Evolutionary conservation across 1,140 invertebrate species (phyloP), one percentile per base, ranked within the genome.

Genomic region (Drosophila asahinai): DNA sequence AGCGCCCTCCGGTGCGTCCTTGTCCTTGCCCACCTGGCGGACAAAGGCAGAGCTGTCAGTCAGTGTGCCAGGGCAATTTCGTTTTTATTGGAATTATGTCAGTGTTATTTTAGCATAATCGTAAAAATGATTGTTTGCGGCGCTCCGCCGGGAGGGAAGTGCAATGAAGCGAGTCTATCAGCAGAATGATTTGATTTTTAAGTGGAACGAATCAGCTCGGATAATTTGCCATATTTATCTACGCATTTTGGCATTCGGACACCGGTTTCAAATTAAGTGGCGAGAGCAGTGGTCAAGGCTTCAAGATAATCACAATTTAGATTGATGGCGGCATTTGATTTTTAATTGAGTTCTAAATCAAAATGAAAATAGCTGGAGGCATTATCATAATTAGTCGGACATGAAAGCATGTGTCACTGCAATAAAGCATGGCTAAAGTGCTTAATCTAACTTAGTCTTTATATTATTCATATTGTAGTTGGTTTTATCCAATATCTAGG

Each of bases 71-170:
- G 59, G 66, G 54, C 58, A 65, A 66, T 80, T 80, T 80, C 58
- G 59, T 33, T 65, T 80, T 79, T 80, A 74, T 80, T 80, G 68
- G 68, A 66, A 80, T 80, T 80, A 74, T 73, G 68, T 80, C 76
- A 66, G 77, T 74, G 66, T 79, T 64, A 79, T 72, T 79, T 72
- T 75, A 57, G 62, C 67, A 81, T 67, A 82, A 80, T 76, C 64
- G 61, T 81, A 59, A 74, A 86, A 81, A 74, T 74, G 62, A 68
- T 81, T 77, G 47, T 67, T 70, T 66, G 63, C 47, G 71, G 70
- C 27, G 2, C 12, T 64, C 42, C 64, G 60, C 30, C 48, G 66
- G 51, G 45, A 66, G 48, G 25, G 14, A 38, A 65, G 38, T 54
- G 47, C 61, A 66, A 52, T 70, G 66, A 70, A 52, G 61, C 61